A percentile compares a stretch with the other conserved stretches of the same genome.
These are phyloP conservation scores for Buathra laborator DNA, from an alignment of 2,888 invertebrate species.

Conservation along the genomic window DNA sequence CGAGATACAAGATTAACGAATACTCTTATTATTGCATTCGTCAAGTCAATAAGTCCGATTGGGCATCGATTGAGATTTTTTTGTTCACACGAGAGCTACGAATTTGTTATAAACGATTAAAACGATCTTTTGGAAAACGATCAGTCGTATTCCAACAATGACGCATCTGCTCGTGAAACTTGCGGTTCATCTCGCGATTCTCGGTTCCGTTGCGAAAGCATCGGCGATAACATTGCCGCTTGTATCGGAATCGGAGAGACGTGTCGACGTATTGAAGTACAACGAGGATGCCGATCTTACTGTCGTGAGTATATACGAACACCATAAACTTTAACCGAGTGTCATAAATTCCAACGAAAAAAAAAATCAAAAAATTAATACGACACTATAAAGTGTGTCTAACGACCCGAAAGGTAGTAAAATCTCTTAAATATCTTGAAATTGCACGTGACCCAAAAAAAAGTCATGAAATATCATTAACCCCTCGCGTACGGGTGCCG, in stretches of 20 bases:
- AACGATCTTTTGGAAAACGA: not conserved
- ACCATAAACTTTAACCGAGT: no score
- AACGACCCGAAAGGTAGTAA: no score
- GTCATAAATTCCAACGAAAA: no score
- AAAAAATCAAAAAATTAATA: no score
- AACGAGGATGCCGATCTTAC: conserved; percentile 59
- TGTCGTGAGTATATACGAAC: conserved; percentile 46
- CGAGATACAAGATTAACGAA: conserved; percentile 41
- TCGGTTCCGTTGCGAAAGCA: not conserved
- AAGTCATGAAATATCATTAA: no score
- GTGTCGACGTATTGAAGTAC: not conserved
- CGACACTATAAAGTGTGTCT: no score
- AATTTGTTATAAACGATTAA: conserved; percentile 28
- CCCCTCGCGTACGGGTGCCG: no score
- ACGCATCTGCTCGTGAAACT: conserved; percentile 10
- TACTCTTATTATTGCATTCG: conserved; percentile 18
- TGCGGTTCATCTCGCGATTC: conserved; percentile 6
- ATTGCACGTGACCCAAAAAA: no score
- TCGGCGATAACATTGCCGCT: not conserved
- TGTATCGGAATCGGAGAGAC: not conserved
- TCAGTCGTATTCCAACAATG: conserved; percentile 51
- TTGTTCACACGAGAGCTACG: not conserved
- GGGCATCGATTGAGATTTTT: not conserved
- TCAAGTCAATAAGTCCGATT: not conserved
- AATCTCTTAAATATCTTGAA: no score